Evolutionary conservation across 2,888 invertebrate genomes (phyloP).

Genomic region (Rhopalosiphum nymphaeae): DNA sequence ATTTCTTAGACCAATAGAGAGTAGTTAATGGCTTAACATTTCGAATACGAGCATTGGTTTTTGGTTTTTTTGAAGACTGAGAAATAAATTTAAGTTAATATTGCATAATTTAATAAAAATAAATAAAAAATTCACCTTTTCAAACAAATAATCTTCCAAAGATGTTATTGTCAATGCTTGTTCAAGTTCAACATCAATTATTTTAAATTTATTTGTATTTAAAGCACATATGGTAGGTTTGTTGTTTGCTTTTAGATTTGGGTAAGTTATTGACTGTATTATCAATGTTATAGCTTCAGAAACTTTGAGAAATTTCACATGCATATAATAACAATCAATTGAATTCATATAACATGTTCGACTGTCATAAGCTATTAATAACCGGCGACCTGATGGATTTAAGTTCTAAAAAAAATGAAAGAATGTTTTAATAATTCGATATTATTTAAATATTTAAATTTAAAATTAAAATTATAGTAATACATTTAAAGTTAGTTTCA

Average conservation of each 20-base stretch:
- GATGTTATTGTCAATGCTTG: not conserved
- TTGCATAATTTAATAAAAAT: not conserved
- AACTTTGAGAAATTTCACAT: conserved; percentile 16
- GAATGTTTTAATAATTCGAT: not conserved
- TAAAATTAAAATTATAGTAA: not conserved
- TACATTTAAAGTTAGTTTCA: conserved; percentile 62
- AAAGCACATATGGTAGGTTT: conserved; percentile 22
- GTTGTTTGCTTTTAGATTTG: not conserved
- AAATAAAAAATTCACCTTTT: not conserved
- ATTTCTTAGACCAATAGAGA: not conserved
- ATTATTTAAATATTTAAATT: not conserved
- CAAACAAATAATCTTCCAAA: not conserved
- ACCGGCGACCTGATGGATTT: conserved; percentile 32
- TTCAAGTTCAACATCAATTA: not conserved
- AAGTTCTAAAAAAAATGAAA: conserved; percentile 45
- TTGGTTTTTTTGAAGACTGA: not conserved
- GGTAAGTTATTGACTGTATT: conserved; percentile 53
- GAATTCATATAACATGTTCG: not conserved
- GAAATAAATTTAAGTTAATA: not conserved
- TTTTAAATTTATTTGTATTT: not conserved
- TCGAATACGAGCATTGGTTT: not conserved
- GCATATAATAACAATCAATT: not conserved
- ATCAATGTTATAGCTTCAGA: conserved; percentile 57
- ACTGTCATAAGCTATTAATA: conserved; percentile 57
- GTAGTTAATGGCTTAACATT: not conserved